Percentiles rank a stretch among this genome's conserved stretches.
Conservation (phyloP, 2,888 invertebrate genomes). For the Oxyteleia sp. region DNA sequence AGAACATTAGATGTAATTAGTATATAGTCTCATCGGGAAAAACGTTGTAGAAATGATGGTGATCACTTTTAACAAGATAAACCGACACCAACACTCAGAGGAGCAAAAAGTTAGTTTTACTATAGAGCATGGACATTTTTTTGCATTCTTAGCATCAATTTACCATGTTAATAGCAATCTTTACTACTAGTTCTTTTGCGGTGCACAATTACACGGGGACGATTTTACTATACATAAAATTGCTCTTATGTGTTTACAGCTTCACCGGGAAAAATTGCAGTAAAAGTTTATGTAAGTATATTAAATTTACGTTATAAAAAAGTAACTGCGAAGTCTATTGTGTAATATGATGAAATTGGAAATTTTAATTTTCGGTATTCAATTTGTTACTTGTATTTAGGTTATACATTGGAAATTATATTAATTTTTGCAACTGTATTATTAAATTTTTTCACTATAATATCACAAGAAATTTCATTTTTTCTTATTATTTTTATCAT, state of each 20-base stretch:
- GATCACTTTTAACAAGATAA: constrained; percentile 21
- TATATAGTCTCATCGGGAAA: constrained; percentile 4
- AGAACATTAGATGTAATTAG: constrained; percentile 24
- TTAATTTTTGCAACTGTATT: too few relatives aligned
- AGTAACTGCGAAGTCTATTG: neutral
- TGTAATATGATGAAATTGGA: constrained; percentile 1
- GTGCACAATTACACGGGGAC: constrained; percentile 24
- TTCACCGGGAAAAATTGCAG: neutral
- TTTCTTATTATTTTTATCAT: too few relatives aligned
- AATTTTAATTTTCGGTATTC: too few relatives aligned
- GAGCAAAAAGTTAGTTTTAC: constrained; percentile 20
- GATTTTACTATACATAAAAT: constrained; percentile 29
- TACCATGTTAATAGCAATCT: constrained; percentile 27
- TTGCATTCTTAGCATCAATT: constrained; percentile 27
- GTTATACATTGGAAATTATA: too few relatives aligned
- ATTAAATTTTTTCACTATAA: too few relatives aligned
- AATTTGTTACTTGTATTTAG: too few relatives aligned
- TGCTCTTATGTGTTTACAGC: constrained; percentile 27
- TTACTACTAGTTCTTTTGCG: constrained; percentile 32
- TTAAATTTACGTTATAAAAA: constrained; percentile 8
- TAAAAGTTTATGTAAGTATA: constrained; percentile 22
- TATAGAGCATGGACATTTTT: constrained; percentile 1
- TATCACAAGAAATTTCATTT: too few relatives aligned
- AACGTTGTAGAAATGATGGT: constrained; percentile 6
- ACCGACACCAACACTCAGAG: neutral